Percentiles rank a stretch among this genome's conserved stretches.
These are phyloP conservation scores for Thunnus albacares DNA, from an alignment of 2,797 vertebrate species.

Conservation along the genomic window DNA sequence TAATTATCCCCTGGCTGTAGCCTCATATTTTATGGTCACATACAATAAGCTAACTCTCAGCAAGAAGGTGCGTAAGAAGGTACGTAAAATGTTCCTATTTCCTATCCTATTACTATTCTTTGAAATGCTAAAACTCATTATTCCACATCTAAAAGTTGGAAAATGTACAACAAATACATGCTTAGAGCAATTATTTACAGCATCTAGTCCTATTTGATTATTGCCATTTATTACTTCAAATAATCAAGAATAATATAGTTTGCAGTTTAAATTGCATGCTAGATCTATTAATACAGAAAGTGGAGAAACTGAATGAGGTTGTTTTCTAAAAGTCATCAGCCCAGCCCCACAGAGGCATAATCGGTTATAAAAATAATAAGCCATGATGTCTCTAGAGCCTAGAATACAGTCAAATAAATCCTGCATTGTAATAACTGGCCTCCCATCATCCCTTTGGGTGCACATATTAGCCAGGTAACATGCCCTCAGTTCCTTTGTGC, in stretches of 20 bases:
- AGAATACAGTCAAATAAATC: slow-evolving; percentile 6
- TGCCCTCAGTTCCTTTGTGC: slow-evolving; percentile 2
- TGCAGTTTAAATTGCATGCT: not conserved
- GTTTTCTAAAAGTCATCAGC: not conserved
- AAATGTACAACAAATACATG: not conserved
- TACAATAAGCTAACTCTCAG: not conserved
- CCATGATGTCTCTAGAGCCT: not conserved
- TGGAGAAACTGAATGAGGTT: not conserved
- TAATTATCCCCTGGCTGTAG: not conserved
- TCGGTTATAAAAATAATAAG: not conserved
- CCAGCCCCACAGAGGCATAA: no score
- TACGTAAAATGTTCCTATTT: not conserved
- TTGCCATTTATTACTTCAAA: not conserved
- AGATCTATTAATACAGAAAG: not conserved
- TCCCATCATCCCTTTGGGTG: not conserved
- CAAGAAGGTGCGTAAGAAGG: not conserved
- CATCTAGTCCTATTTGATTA: not conserved
- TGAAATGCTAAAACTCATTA: not conserved
- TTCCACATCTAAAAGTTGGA: no score
- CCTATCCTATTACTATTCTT: no score
- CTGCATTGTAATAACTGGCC: not conserved
- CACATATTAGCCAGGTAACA: slow-evolving; percentile 3
- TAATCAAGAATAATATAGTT: not conserved
- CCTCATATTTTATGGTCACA: not conserved
- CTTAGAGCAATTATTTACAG: not conserved